Conservation (phyloP, 1,140 invertebrate genomes). For the Sitodiplosis mosellana region DNA sequence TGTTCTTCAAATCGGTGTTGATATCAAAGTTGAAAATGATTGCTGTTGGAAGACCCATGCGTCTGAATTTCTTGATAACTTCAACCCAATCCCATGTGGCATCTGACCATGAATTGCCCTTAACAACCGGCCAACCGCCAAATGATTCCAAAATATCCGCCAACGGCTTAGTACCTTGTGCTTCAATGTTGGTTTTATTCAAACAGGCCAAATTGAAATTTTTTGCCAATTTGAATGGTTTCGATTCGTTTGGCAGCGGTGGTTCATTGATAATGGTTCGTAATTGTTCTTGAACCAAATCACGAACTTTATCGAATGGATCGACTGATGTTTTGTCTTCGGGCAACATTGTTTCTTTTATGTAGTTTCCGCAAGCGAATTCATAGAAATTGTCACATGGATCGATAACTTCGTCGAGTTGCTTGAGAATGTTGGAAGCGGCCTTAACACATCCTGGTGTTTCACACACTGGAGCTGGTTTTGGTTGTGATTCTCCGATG, state of each 20-base stretch:
- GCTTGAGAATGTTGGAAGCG: slow-evolving; percentile 44
- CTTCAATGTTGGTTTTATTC: slow-evolving; percentile 61
- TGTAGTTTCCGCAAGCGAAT: slow-evolving; percentile 40
- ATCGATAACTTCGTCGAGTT: slow-evolving; percentile 22
- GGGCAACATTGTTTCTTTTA: slow-evolving; percentile 28
- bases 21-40: slow-evolving; percentile 84
- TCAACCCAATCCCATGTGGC: slow-evolving; percentile 59
- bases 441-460: slow-evolving; percentile 46
- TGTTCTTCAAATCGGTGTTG: slow-evolving; percentile 79
- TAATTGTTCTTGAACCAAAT: slow-evolving; percentile 60
- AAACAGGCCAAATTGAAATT: slow-evolving; percentile 66
- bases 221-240: slow-evolving; percentile 56
- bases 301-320: slow-evolving; percentile 60
- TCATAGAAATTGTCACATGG: slow-evolving; percentile 60
- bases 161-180: slow-evolving; percentile 48
- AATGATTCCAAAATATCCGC: slow-evolving; percentile 46
- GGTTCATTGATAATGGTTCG: slow-evolving; percentile 53
- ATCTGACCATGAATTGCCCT: slow-evolving; percentile 54
- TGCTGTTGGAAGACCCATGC: slow-evolving; percentile 66
- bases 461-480: slow-evolving; percentile 27
- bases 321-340: slow-evolving; percentile 65
- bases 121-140: slow-evolving; percentile 80
- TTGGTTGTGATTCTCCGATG: no score
- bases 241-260: slow-evolving; percentile 38
- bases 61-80: slow-evolving; percentile 60